Evolutionary conservation across 2,113 vertebrate genomes (phyloP), one percentile per base, ranked within the genome.

Genomic region (Symphodus melops): DNA sequence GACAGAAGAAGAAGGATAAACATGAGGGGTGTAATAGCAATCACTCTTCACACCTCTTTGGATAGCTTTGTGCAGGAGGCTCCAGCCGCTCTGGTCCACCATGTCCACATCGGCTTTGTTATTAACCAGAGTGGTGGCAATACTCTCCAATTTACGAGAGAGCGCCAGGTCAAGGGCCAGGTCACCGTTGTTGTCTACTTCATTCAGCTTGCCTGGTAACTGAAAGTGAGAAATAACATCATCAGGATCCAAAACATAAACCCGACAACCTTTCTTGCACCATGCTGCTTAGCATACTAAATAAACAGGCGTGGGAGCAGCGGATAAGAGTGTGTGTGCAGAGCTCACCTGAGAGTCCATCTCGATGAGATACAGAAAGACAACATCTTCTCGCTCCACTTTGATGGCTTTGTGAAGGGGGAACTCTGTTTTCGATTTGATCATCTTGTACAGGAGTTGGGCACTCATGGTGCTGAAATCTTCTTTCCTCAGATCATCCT

Each of bases 381-480:
- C 97, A 25, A 99, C 98, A 54, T 99, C 98, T 87, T 99, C 98
- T 81, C 98, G 91, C 83, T 99, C 97, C 20, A 99, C 95, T 93
- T 96, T 98, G 88, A 99, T 99, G 69, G 98, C 98, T 91, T 99
- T 99, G 85, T 99, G 98, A 64, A 99, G 93, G 19, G 98, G 97
- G 82, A 94, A 99, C 59, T 99, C 96, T 0, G 98, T 99, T 93
- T 99, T 99, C 3, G 97, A 99, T 75, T 99, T 98, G 92, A 99
- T 97, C 98, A 99, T 99, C 93, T 99, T 99, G 86, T 97, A 99
- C 39, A 99, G 68, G 4, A 99, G 92, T 88, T 96, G 97, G 61
- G 98, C 97, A 61, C 96, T 97, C 97, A 99, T 97, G 81, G 96
- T 98, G 83, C 96, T 98, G 91, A 99, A 99, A 74, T 99, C 98